phyloP scores from a whole-genome alignment of 2,113 vertebrate species.

The Acanthochromis polyacanthus region DNA sequence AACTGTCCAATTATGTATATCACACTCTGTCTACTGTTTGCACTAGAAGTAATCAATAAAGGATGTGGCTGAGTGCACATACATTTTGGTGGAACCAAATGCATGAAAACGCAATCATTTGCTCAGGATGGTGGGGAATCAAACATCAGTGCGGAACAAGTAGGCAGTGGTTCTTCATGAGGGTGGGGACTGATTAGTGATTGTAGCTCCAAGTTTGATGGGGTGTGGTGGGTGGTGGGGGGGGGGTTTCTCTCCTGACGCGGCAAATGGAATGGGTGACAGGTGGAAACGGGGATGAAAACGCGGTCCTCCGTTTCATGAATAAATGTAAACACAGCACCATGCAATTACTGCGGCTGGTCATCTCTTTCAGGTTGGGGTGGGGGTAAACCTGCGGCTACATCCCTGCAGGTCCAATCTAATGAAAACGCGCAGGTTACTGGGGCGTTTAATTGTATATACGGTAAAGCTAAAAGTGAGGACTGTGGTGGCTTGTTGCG shows the following conservation, averaged over 20 bases:
- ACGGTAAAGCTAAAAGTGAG: slow-evolving; percentile 81
- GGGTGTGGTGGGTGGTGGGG: slow-evolving; percentile 57
- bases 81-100: slow-evolving; percentile 97
- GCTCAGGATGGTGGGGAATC: slow-evolving; percentile 88
- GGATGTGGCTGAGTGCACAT: slow-evolving; percentile 98
- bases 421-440: slow-evolving; percentile 90
- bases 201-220: slow-evolving; percentile 91
- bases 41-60: slow-evolving; percentile 99
- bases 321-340: slow-evolving; percentile 98
- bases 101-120: slow-evolving; percentile 99
- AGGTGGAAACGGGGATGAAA: slow-evolving; percentile 92
- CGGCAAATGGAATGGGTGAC: slow-evolving; percentile 94
- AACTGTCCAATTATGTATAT: slow-evolving; percentile 99
- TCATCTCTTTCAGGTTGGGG: slow-evolving; percentile 82
- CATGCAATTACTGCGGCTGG: slow-evolving; percentile 86
- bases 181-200: slow-evolving; percentile 90
- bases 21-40: slow-evolving; percentile 98
- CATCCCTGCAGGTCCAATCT: slow-evolving; percentile 83
- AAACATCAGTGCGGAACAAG: slow-evolving; percentile 86
- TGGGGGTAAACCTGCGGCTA: slow-evolving; percentile 61
- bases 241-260: slow-evolving; percentile 86
- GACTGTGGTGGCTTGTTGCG: slow-evolving; percentile 72
- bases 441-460: slow-evolving; percentile 91
- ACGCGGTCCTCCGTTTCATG: slow-evolving; percentile 90
- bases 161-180: slow-evolving; percentile 54